Conservation (phyloP, 2,888 invertebrate genomes). For the Brenthis ino region DNA sequence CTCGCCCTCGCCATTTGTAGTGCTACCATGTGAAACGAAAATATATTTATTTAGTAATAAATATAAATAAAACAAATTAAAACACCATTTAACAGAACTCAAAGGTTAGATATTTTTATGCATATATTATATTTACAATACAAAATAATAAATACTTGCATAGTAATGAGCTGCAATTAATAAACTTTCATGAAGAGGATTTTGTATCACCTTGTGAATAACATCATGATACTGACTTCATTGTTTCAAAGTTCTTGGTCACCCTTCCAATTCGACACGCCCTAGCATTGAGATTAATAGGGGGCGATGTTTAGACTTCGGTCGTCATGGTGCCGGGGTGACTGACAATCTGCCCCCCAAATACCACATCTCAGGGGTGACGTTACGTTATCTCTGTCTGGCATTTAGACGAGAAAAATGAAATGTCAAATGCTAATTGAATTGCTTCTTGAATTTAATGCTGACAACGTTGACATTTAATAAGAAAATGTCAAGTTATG, state of each 20-base stretch:
- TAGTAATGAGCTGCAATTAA: too few relatives aligned
- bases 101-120: background rate
- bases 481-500: slow-evolving; percentile 23
- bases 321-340: slow-evolving; percentile 69
- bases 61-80: background rate
- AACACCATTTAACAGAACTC: background rate
- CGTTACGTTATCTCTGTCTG: slow-evolving; percentile 63
- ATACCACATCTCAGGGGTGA: slow-evolving; percentile 77
- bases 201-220: background rate
- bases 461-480: slow-evolving; percentile 25
- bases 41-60: too few relatives aligned
- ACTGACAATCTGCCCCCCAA: slow-evolving; percentile 68
- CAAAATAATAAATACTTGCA: too few relatives aligned
- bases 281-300: slow-evolving; percentile 77
- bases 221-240: background rate
- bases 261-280: slow-evolving; percentile 66
- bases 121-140: too few relatives aligned
- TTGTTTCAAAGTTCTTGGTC: slow-evolving; percentile 44
- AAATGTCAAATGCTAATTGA: slow-evolving; percentile 55
- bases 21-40: background rate
- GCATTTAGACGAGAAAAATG: slow-evolving; percentile 52
- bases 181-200: background rate
- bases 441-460: slow-evolving; percentile 33
- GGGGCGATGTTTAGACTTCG: slow-evolving; percentile 70
- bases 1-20: slow-evolving; percentile 55